A percentile compares a stretch with the other conserved stretches of the same genome.
Evolutionary conservation across 2,113 vertebrate genomes (phyloP).

Genomic region (Rhodinocichla rosea): DNA sequence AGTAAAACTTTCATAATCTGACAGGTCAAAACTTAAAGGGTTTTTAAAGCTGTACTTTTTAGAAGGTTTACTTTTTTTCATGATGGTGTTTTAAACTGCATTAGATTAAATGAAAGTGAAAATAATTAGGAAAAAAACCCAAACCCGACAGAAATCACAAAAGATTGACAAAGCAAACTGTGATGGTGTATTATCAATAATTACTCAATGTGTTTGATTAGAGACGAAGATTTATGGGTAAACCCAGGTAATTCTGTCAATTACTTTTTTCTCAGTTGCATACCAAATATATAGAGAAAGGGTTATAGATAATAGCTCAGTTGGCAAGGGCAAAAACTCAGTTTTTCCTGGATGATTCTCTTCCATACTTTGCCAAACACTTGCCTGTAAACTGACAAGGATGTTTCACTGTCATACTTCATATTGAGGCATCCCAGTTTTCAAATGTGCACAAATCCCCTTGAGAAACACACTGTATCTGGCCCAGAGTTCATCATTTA

Average conservation of each 20-base stretch:
- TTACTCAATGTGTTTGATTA: not conserved
- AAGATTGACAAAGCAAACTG: not conserved
- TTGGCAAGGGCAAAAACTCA: not conserved
- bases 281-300: not conserved
- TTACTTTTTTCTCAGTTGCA: not conserved
- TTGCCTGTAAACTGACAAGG: accelerated
- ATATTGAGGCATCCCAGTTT: not conserved
- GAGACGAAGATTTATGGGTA: not conserved
- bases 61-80: not conserved
- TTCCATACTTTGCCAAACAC: not conserved
- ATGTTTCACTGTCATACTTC: not conserved
- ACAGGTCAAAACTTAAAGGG: not conserved
- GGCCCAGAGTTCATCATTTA: not conserved
- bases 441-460: not conserved
- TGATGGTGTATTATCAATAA: not conserved
- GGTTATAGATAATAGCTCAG: not conserved
- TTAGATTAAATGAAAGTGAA: not conserved
- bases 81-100: not conserved
- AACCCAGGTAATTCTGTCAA: not conserved
- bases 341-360: not conserved
- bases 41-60: not conserved
- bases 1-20: not conserved
- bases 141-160: not conserved
- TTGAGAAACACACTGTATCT: not conserved
- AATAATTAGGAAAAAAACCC: not conserved